Evolutionary conservation across 1,140 invertebrate species (phyloP).

Genomic region (Leptinotarsa defecta): DNA sequence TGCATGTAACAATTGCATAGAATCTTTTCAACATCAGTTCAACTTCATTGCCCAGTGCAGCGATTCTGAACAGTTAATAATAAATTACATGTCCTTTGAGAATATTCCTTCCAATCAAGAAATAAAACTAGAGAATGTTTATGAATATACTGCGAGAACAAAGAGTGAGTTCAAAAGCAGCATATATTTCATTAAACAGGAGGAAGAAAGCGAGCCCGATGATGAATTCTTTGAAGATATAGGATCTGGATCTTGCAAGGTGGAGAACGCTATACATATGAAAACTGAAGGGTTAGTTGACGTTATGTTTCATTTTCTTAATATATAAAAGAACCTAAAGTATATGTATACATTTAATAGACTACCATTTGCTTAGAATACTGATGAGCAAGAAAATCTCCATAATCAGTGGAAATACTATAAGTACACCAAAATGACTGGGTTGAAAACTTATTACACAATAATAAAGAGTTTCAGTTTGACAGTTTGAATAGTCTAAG

Average conservation of each 20-base stretch:
- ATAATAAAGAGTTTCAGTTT: too few relatives aligned
- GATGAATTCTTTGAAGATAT: not conserved
- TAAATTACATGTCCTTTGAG: not conserved
- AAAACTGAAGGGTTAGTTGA: not conserved
- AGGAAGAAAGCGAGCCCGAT: not conserved
- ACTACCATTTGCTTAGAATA: too few relatives aligned
- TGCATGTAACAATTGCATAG: not conserved
- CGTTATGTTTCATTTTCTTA: too few relatives aligned
- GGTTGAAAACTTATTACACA: too few relatives aligned
- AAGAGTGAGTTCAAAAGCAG: not conserved
- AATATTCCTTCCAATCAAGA: not conserved
- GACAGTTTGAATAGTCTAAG: too few relatives aligned
- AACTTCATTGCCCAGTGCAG: not conserved
- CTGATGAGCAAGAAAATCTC: too few relatives aligned
- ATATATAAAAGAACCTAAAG: too few relatives aligned
- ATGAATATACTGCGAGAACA: not conserved
- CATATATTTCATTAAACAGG: not conserved
- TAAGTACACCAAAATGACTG: too few relatives aligned
- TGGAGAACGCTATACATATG: not conserved
- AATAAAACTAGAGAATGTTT: not conserved
- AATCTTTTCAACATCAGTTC: not conserved
- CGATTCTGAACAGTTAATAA: not conserved
- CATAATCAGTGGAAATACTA: too few relatives aligned
- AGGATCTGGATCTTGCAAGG: not conserved
- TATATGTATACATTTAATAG: too few relatives aligned